Percentiles rank a stretch among this genome's conserved stretches.
Conservation (phyloP, 2,797 vertebrate genomes). For the Peromyscus nudipes region DNA sequence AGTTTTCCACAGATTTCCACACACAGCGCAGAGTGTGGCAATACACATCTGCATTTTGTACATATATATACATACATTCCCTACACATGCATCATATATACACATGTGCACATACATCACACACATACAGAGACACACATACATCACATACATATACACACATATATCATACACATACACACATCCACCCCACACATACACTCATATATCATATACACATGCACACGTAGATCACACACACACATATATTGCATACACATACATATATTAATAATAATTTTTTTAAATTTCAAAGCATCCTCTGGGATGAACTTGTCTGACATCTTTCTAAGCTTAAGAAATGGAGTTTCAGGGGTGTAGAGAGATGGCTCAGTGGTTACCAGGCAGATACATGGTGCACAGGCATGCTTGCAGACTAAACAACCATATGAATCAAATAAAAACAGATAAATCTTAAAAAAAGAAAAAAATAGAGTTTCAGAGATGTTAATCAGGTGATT, state of each 20-base stretch:
- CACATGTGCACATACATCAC: neutral
- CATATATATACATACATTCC: neutral
- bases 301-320: neutral
- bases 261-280: neutral
- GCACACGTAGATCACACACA: neutral
- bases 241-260: neutral
- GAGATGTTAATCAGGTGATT: neutral
- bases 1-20: neutral
- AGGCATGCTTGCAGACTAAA: neutral
- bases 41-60: neutral
- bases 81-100: neutral
- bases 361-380: neutral
- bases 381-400: neutral
- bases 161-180: neutral
- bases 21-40: neutral
- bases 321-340: conserved; percentile 41
- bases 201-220: neutral
- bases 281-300: neutral
- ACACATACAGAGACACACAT: neutral
- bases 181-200: neutral
- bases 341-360: neutral
- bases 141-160: neutral
- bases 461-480: neutral
- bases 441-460: neutral
- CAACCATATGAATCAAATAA: neutral